Percentiles rank a stretch among this genome's conserved stretches.
Evolutionary conservation across 2,888 invertebrate genomes (phyloP).

Genomic region (Hermaeophaga mercurialis): DNA sequence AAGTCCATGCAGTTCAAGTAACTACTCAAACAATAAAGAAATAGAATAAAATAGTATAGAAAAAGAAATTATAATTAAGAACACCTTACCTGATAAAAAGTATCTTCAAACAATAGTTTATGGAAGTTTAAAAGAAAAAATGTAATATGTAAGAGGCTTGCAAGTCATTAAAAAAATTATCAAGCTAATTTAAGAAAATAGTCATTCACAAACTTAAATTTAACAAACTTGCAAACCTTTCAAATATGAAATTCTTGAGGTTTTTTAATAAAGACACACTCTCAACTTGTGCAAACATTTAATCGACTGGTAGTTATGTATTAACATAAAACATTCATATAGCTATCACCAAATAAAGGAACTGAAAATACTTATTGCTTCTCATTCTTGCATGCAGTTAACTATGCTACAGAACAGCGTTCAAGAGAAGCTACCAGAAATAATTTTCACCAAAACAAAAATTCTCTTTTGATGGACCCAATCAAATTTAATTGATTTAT

Average conservation of each 20-base stretch:
- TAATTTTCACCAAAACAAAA: constrained; percentile 16
- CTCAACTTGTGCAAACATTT: constrained; percentile 17
- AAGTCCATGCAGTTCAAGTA: neutral
- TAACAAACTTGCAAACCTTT: too few species aligned
- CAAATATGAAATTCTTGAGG: neutral
- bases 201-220: too few species aligned
- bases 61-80: neutral
- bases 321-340: constrained; percentile 17
- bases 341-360: constrained; percentile 18
- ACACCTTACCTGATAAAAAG: neutral
- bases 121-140: neutral
- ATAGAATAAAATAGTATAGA: neutral
- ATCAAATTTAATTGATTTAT: too few species aligned
- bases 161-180: too few species aligned
- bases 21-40: neutral
- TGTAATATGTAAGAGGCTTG: too few species aligned
- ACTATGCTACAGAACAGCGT: constrained; percentile 19
- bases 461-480: neutral
- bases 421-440: constrained; percentile 19
- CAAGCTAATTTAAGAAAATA: too few species aligned
- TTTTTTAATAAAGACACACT: constrained; percentile 13
- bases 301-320: constrained; percentile 14
- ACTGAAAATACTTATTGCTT: constrained; percentile 1
- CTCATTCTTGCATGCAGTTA: constrained; percentile 19
- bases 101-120: neutral